Percentiles rank a stretch among this genome's conserved stretches.
Evolutionary conservation across 2,113 vertebrate genomes (phyloP).

Genomic region (Apistogramma diplotaenia): DNA sequence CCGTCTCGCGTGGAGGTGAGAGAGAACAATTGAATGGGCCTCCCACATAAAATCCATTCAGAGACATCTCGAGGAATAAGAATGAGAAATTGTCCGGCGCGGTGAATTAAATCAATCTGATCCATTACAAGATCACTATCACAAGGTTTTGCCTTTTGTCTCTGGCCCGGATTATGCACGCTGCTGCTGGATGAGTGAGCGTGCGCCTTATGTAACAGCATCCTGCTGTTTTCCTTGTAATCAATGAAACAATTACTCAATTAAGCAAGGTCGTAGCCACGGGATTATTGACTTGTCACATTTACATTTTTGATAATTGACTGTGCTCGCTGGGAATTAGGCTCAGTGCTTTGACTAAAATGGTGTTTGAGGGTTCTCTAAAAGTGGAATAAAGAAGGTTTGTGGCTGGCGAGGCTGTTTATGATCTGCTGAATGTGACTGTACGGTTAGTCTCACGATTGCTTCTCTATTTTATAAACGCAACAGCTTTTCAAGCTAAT

Average conservation of each 20-base stretch:
- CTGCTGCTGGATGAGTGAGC: not conserved
- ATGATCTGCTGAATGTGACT: too few relatives aligned
- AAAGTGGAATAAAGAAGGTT: not conserved
- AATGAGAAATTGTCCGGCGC: slow-evolving; percentile 62
- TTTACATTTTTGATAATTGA: not conserved
- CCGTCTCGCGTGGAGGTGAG: slow-evolving; percentile 44
- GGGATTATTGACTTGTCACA: slow-evolving; percentile 2
- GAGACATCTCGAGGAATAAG: slow-evolving; percentile 65
- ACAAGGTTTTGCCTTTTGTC: slow-evolving; percentile 53
- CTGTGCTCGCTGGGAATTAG: not conserved
- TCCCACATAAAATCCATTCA: slow-evolving; percentile 71
- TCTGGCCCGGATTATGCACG: slow-evolving; percentile 48
- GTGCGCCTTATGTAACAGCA: not conserved
- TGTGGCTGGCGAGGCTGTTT: not conserved
- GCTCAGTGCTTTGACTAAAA: not conserved
- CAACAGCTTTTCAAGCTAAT: rapidly evolving
- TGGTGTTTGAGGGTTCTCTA: not conserved
- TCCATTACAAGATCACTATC: slow-evolving; percentile 69
- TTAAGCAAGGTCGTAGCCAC: not conserved
- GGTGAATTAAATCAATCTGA: slow-evolving; percentile 66
- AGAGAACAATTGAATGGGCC: slow-evolving; percentile 63
- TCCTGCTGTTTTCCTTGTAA: not conserved
- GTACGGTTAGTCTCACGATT: not conserved
- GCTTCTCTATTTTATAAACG: not conserved
- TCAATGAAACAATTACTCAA: slow-evolving; percentile 30